Evolutionary conservation across 2,797 vertebrate species (phyloP), one percentile per base, ranked within the genome.

Genomic region (Eurystomus glaucurus): DNA sequence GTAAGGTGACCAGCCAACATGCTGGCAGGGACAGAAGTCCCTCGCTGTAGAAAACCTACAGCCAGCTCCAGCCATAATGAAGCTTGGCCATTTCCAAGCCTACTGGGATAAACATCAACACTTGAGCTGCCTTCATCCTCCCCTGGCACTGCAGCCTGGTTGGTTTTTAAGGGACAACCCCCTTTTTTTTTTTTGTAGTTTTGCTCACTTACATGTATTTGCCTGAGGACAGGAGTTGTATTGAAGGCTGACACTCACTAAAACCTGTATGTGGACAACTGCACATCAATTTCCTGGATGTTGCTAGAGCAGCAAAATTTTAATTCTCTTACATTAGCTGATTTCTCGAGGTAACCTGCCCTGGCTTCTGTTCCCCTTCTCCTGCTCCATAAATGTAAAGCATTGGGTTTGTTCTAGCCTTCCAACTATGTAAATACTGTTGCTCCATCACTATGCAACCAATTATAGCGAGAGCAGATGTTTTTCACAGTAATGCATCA

Each of bases 31-130:
- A 26, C 51, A 15, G 19, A 41, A 68, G 52, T 54, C 48, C 14
- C 16, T 72, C 57, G 29, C 70, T 85, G 29, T 61, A 39, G 61
- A 48, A 57, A 43, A 45, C 55, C 41, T 60, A 20, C 61, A 51
- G 1, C 16, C 46, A 85, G 18, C 23, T 1, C 16, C 46, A 82
- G 18, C 23, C 0, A 0, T n/a, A 69, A 20, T 0, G 1, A 55
- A 69, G n/a, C 20, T 17, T 64, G 57, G 31, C 48, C 18, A 6
- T 80, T 41, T 72, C 60, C 45, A 26, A 2, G 25, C 62, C 57
- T 71, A 52, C 43, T 82, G 86, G 48, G 22, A 9, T 68, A 48
- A 45, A 29, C 3, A 2, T n/a, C 61, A 58, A 61, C 37, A 19
- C 62, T 3, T 58, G 35, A 46, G 22, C 28, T 76, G 58, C 46